Conservation (phyloP, 2,113 vertebrate species). For the Malurus alboscapulatus region DNA sequence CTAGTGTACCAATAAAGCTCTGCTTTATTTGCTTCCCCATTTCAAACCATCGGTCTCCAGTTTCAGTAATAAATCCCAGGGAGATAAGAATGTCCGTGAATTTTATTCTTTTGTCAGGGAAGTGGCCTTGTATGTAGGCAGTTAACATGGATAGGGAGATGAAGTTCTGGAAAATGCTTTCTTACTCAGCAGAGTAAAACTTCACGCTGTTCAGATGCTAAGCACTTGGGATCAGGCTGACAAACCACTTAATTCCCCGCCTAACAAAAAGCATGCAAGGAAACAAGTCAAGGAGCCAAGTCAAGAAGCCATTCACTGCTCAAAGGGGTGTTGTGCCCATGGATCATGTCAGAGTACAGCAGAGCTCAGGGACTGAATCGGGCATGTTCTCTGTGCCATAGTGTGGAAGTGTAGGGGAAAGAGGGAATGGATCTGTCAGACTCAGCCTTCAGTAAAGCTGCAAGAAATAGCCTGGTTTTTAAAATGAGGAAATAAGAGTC, state of each 20-base stretch:
- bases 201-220: slow-evolving; percentile 8
- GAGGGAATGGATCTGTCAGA: not conserved
- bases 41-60: not conserved
- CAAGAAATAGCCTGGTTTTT: not conserved
- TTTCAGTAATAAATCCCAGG: slow-evolving; percentile 3
- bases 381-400: not conserved
- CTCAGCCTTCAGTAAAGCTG: not conserved
- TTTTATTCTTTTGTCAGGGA: not conserved
- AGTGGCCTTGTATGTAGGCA: not conserved
- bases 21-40: not conserved
- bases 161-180: not conserved
- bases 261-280: not conserved
- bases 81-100: not conserved
- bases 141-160: not conserved
- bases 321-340: not conserved
- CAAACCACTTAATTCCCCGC: slow-evolving; percentile 3
- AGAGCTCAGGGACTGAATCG: not conserved
- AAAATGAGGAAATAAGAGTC: not conserved
- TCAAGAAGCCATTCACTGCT: slow-evolving; percentile 35
- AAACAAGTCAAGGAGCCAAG: slow-evolving; percentile 40
- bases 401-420: not conserved
- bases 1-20: not conserved
- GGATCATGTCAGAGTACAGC: not conserved
- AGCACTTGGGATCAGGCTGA: slow-evolving; percentile 33
- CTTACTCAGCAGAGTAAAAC: not conserved